Evolutionary conservation across 2,113 vertebrate genomes (phyloP).

Genomic region (Rutilus rutilus): DNA sequence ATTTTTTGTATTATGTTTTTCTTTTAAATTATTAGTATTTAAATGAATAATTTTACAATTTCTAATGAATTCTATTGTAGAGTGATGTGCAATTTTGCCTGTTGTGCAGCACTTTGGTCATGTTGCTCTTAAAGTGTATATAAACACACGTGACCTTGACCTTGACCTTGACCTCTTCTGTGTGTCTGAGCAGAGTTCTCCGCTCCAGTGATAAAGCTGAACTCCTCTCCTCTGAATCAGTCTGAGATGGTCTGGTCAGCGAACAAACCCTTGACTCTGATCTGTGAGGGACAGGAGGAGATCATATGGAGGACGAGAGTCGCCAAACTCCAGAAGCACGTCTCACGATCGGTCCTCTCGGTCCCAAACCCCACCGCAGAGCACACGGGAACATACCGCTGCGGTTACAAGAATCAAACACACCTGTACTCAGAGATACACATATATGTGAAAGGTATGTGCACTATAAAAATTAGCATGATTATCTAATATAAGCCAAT

Average conservation of each 20-base stretch:
- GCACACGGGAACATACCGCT: slow-evolving; percentile 71
- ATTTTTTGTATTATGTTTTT: neutral
- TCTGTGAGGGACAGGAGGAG: slow-evolving; percentile 59
- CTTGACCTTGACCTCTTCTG: neutral
- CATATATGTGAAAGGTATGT: slow-evolving; percentile 70
- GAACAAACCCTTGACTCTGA: slow-evolving; percentile 52
- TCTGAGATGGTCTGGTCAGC: slow-evolving; percentile 49
- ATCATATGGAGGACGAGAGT: slow-evolving; percentile 54
- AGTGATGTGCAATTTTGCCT: too few species aligned
- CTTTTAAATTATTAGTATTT: neutral
- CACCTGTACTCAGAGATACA: slow-evolving; percentile 65
- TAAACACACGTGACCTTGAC: too few species aligned
- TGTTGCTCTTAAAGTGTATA: too few species aligned
- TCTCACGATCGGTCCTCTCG: neutral
- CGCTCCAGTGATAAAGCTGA: slow-evolving; percentile 59
- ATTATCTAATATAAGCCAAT: neutral
- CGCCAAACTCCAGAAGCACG: neutral
- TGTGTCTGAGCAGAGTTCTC: slow-evolving; percentile 55
- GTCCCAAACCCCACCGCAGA: neutral
- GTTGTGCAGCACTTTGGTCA: too few species aligned
- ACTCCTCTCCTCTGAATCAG: slow-evolving; percentile 48
- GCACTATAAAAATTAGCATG: neutral
- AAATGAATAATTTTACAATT: neutral
- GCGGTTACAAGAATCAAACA: slow-evolving; percentile 55
- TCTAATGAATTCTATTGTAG: too few species aligned